phyloP scores from a whole-genome alignment of 2,888 invertebrate species.

The Dascillus cervinus region DNA sequence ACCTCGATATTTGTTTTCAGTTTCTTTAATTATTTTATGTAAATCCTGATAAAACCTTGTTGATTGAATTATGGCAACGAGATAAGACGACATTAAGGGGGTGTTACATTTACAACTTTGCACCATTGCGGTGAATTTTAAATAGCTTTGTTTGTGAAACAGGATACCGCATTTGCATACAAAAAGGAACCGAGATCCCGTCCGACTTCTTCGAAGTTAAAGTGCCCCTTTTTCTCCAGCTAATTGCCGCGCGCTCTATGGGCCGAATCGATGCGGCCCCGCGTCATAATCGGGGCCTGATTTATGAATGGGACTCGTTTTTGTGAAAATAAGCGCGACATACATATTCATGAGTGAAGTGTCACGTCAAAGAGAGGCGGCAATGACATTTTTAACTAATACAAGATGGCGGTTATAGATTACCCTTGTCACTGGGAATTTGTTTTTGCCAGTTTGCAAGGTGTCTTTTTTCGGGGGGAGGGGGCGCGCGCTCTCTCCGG shows the following conservation, averaged over 20 bases:
- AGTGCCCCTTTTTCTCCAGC: slow-evolving; percentile 9
- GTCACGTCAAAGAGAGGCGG: slow-evolving; percentile 25
- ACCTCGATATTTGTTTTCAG: slow-evolving; percentile 12
- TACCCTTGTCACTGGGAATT: slow-evolving; percentile 30
- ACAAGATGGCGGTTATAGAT: slow-evolving; percentile 38
- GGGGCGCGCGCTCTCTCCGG: too few relatives aligned
- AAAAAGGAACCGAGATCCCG: too few relatives aligned
- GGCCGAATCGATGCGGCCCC: too few relatives aligned
- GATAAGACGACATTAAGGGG: slow-evolving; percentile 32
- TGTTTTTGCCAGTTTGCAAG: slow-evolving; percentile 13
- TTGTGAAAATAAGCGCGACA: slow-evolving; percentile 20
- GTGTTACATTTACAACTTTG: slow-evolving; percentile 33
- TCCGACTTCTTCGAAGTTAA: too few relatives aligned
- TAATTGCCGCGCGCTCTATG: too few relatives aligned
- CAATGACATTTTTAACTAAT: slow-evolving; percentile 35
- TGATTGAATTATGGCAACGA: slow-evolving; percentile 31
- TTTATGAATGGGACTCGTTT: neutral
- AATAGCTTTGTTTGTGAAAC: slow-evolving; percentile 27
- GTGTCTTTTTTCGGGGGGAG: slow-evolving; percentile 15
- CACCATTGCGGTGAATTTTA: slow-evolving; percentile 32
- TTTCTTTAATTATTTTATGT: slow-evolving; percentile 28
- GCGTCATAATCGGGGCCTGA: too few relatives aligned
- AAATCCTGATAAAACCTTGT: slow-evolving; percentile 26
- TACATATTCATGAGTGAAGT: slow-evolving; percentile 33
- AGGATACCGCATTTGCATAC: slow-evolving; percentile 20